Evolutionary conservation across 2,888 invertebrate species (phyloP).

Genomic region (Drosophila sordidula): DNA sequence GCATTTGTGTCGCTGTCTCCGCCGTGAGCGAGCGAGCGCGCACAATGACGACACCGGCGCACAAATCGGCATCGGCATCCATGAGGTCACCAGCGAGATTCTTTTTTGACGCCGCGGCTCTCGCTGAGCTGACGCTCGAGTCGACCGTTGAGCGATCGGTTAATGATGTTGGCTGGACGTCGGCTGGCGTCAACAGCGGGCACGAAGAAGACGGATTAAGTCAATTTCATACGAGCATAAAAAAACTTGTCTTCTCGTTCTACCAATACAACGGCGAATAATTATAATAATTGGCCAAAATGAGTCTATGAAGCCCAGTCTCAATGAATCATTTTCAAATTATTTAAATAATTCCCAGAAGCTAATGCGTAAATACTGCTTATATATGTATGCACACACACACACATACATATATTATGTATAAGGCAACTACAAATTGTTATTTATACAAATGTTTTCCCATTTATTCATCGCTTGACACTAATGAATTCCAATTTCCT

Average conservation of each 20-base stretch:
- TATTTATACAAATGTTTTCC: constrained; percentile 62
- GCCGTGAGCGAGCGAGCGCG: constrained; percentile 18
- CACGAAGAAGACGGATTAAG: constrained; percentile 15
- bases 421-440: constrained; percentile 24
- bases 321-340: constrained; percentile 20
- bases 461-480: constrained; percentile 51
- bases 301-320: background rate
- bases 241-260: background rate
- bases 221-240: background rate
- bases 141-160: constrained; percentile 18
- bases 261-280: background rate
- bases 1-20: constrained; percentile 45
- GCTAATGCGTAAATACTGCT: constrained; percentile 3
- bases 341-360: constrained; percentile 19
- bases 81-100: constrained; percentile 58
- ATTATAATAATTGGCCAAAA: constrained; percentile 12
- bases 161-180: constrained; percentile 11
- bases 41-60: constrained; percentile 45
- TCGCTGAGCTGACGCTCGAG: background rate
- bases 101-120: constrained; percentile 9
- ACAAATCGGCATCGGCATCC: constrained; percentile 31
- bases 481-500: constrained; percentile 54
- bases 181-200: constrained; percentile 2
- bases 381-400: constrained; percentile 1
- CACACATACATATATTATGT: background rate